Evolutionary conservation across 1,140 invertebrate genomes (phyloP), one percentile per base, ranked within the genome.

Genomic region (Melipona quadrifasciata): DNA sequence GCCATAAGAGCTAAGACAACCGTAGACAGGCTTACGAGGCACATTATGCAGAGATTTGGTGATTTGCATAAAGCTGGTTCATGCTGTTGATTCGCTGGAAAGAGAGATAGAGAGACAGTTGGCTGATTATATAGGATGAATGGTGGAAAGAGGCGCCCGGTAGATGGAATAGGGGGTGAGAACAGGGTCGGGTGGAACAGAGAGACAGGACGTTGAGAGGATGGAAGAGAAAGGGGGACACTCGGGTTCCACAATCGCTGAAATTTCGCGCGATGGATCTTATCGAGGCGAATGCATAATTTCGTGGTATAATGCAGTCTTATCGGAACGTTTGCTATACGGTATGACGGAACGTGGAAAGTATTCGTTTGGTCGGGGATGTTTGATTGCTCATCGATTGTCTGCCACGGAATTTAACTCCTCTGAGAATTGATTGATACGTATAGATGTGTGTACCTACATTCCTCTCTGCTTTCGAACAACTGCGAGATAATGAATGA

Each of bases 241-340:
- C 70, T 55, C 11, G 71, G 39, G 31, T 53, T 71, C 31, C 68
- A 31, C 53, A 77, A 61, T 80, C 80, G 74, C 34, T 84, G 84
- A 89, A 90, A 91, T 91, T 89, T 90, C 90, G 61, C 82, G 78
- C 55, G 53, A 88, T 90, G 76, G 82, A 90, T 82, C 86, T 91
- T 91, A 91, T 90, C 89, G 81, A 64, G 75, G 79, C 68, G 85
- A 90, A 89, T 91, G 86, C 86, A 90, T 92, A 90, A 90, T 89
- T 92, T 76, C 80, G 16, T 70, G 75, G 61, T 83, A 81, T 79
- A 86, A 82, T 83, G 78, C 70, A 80, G 80, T 57, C 58, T 84
- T 73, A 84, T 86, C 70, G 64, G 39, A 53, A 51, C 68, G 58
- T 34, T 81, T 81, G 70, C 67, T 61, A 19, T 19, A n/a, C 11